phyloP scores from a whole-genome alignment of 2,797 vertebrate species.

The Sebastolobus alascanus region DNA sequence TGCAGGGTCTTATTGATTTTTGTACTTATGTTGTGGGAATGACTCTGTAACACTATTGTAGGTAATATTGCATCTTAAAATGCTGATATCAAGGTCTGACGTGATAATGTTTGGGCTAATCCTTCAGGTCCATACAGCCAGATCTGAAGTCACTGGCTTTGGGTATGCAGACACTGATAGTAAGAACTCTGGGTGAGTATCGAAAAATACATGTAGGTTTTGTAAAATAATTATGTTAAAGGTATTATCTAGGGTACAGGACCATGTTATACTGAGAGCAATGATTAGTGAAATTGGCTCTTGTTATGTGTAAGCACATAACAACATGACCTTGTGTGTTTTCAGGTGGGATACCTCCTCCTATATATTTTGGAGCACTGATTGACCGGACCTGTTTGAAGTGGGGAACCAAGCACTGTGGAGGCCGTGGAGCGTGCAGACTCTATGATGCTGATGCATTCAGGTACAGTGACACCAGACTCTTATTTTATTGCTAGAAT shows the following conservation, averaged over 20 bases:
- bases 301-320: neutral
- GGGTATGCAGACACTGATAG: slow-evolving; percentile 92
- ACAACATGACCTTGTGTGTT: slow-evolving; percentile 26
- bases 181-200: slow-evolving; percentile 92
- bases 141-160: slow-evolving; percentile 94
- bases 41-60: neutral
- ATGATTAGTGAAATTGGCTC: neutral
- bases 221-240: neutral
- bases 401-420: slow-evolving; percentile 89
- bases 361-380: slow-evolving; percentile 92
- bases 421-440: slow-evolving; percentile 89
- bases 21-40: neutral
- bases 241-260: neutral
- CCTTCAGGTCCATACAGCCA: slow-evolving; percentile 88
- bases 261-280: neutral
- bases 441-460: slow-evolving; percentile 87
- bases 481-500: neutral
- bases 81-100: neutral
- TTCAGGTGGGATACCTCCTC: slow-evolving; percentile 95
- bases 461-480: slow-evolving; percentile 73
- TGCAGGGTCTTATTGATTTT: neutral
- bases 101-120: neutral
- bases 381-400: slow-evolving; percentile 95
- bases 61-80: neutral
- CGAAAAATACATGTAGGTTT: neutral